Percentiles rank a stretch among this genome's conserved stretches.
Conservation (phyloP, 2,888 invertebrate species). For the Ophion slaviceki region DNA sequence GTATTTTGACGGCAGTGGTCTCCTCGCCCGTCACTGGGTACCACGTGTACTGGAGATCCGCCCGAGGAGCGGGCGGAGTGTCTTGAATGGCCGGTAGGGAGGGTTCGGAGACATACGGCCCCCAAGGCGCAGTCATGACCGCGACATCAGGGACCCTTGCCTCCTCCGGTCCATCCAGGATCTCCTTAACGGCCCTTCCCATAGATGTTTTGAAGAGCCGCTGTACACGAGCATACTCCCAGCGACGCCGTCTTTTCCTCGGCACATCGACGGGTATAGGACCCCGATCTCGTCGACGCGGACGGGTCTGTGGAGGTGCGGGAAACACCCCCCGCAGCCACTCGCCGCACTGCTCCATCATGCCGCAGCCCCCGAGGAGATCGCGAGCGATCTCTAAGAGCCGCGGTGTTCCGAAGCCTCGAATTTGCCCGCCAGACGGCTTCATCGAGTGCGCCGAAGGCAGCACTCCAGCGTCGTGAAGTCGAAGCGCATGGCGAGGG, state of each 20-base stretch:
- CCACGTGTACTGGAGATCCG: slow-evolving; percentile 48
- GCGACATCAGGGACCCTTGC: slow-evolving; percentile 25
- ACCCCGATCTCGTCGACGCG: slow-evolving; percentile 86
- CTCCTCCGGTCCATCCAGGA: slow-evolving; percentile 52
- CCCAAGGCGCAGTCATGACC: slow-evolving; percentile 29
- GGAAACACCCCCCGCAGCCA: slow-evolving; percentile 86
- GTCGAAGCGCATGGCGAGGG: not conserved
- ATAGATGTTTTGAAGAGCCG: slow-evolving; percentile 56
- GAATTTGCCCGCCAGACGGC: slow-evolving; percentile 73
- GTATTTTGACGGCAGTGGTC: not conserved
- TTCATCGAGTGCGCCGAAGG: slow-evolving; percentile 6
- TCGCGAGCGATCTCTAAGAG: not conserved
- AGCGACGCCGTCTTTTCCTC: slow-evolving; percentile 88
- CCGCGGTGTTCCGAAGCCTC: slow-evolving; percentile 72
- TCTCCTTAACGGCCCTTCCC: slow-evolving; percentile 44
- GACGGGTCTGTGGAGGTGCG: not conserved
- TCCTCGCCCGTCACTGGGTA: slow-evolving; percentile 55
- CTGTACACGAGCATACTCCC: slow-evolving; percentile 69
- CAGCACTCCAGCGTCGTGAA: slow-evolving; percentile 19
- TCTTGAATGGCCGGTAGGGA: not conserved
- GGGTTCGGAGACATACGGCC: slow-evolving; percentile 1
- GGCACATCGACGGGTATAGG: slow-evolving; percentile 88
- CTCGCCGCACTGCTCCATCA: slow-evolving; percentile 73
- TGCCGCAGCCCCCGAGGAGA: not conserved
- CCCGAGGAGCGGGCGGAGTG: not conserved